These are phyloP conservation scores for Lycocorax pyrrhopterus DNA, from an alignment of 2,113 vertebrate species.

Conservation along the genomic window DNA sequence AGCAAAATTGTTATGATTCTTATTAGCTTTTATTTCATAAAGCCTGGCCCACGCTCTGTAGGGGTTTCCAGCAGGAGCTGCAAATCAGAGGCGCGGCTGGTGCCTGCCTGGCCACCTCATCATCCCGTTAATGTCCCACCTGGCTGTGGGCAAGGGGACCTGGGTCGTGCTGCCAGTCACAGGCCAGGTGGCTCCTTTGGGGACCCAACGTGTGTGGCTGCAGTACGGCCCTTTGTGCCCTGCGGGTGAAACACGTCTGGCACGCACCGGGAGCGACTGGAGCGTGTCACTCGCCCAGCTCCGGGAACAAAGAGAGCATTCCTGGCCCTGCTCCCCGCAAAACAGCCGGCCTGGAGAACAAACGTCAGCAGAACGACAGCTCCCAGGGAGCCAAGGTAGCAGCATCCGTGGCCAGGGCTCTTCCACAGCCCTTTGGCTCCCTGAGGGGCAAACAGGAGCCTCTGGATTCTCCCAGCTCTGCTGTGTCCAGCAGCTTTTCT, in stretches of 20 bases:
- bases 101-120: constrained; percentile 20
- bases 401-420: neutral
- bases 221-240: neutral
- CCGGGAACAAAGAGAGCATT: neutral
- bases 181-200: neutral
- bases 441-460: neutral
- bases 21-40: constrained; percentile 71
- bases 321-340: neutral
- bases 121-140: neutral
- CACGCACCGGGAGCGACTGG: neutral
- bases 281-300: neutral
- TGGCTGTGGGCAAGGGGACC: neutral
- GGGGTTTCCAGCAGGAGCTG: constrained; percentile 48
- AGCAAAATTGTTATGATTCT: constrained; percentile 70
- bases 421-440: neutral
- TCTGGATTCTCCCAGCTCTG: neutral
- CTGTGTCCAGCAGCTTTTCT: neutral
- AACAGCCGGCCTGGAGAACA: neutral
- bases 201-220: neutral
- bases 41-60: constrained; percentile 44
- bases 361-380: accelerated
- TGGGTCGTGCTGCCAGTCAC: neutral
- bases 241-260: neutral
- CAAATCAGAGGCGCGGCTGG: constrained; percentile 29
- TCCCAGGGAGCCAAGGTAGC: neutral